These are phyloP conservation scores for Sebastes hubbsi DNA, from an alignment of 2,797 vertebrate genomes.

Conservation along the genomic window DNA sequence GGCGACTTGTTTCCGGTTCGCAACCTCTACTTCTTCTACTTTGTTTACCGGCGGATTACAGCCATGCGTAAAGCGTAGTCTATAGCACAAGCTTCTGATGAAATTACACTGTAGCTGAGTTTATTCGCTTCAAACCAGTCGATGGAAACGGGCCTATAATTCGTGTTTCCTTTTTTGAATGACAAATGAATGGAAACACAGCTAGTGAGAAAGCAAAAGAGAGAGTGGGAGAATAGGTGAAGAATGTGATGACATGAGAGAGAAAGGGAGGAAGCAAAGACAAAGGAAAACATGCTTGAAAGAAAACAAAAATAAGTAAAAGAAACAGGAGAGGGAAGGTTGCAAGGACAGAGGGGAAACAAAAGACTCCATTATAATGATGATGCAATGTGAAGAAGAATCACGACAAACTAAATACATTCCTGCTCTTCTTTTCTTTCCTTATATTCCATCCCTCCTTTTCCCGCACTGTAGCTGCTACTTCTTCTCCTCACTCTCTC, in stretches of 20 bases:
- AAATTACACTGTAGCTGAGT: neutral
- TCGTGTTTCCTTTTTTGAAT: neutral
- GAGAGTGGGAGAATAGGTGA: neutral
- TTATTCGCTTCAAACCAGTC: neutral
- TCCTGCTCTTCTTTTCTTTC: neutral
- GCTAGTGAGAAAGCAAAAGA: neutral
- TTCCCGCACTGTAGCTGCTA: neutral
- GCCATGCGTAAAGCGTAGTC: neutral
- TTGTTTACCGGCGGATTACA: neutral
- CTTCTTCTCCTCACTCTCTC: neutral
- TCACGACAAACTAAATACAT: constrained; percentile 1
- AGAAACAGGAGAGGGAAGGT: neutral
- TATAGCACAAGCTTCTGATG: too few relatives aligned
- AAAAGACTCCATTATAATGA: neutral
- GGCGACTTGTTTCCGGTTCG: too few relatives aligned
- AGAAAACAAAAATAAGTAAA: constrained; percentile 7
- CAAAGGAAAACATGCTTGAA: neutral
- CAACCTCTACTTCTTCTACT: too few relatives aligned
- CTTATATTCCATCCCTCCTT: neutral
- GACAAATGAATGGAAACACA: neutral
- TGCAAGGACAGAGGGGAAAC: neutral
- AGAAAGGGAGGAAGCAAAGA: neutral
- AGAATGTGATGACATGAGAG: neutral
- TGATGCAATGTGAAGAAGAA: constrained; percentile 9
- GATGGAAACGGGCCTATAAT: neutral